Percentiles rank a stretch among this genome's conserved stretches.
Evolutionary conservation across 2,888 invertebrate species (phyloP).

Genomic region (Cataglyphis albicans): DNA sequence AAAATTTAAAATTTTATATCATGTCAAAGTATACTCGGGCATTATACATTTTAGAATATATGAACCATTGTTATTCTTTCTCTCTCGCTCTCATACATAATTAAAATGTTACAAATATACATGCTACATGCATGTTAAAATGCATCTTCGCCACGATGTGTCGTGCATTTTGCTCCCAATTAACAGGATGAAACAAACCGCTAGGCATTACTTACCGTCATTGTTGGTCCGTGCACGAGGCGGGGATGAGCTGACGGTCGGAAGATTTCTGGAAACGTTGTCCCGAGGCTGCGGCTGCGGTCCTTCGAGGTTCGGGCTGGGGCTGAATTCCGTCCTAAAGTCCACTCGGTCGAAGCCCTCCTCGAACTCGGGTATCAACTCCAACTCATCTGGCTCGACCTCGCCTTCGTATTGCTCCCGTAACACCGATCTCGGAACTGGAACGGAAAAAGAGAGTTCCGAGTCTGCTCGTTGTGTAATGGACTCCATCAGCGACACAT

Average conservation of each 20-base stretch:
- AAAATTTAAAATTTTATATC: background rate
- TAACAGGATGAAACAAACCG: background rate
- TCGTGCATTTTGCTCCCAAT: background rate
- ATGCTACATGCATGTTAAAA: background rate
- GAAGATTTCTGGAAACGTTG: conserved; percentile 80
- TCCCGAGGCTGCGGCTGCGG: conserved; percentile 83
- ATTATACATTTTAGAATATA: background rate
- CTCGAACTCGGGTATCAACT: conserved; percentile 84
- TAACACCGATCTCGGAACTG: conserved; percentile 94
- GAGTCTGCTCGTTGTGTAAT: conserved; percentile 34
- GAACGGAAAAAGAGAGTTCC: conserved; percentile 50
- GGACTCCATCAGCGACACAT: conserved; percentile 49
- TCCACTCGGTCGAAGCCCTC: conserved; percentile 86
- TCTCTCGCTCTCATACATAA: background rate
- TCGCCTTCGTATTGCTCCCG: conserved; percentile 94
- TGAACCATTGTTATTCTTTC: background rate
- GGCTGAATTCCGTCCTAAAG: conserved; percentile 85
- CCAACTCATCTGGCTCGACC: conserved; percentile 92
- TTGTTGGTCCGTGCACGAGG: conserved; percentile 84
- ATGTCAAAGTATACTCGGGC: background rate
- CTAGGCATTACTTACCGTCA: conserved; percentile 80
- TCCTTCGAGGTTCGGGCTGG: conserved; percentile 85
- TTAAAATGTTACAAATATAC: background rate
- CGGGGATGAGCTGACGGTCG: conserved; percentile 83
- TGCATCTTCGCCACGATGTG: background rate